Evolutionary conservation across 2,113 vertebrate genomes (phyloP), one percentile per base, ranked within the genome.

Genomic region (Porphyrio hochstetteri): DNA sequence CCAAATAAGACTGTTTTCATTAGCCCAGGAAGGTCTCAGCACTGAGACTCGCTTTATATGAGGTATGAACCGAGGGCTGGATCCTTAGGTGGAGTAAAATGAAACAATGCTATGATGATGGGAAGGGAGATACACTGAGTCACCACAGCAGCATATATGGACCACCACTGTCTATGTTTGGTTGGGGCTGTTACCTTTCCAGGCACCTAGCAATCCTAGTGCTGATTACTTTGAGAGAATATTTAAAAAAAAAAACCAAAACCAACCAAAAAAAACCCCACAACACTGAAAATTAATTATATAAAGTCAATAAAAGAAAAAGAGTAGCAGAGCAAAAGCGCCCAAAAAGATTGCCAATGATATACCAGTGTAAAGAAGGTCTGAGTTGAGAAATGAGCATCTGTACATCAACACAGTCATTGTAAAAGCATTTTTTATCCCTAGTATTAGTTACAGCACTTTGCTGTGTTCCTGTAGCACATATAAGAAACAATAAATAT

Each of bases 101-200:
- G 38, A 87, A 78, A 17, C 42, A 42, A 61, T 82, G 35, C 38
- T 82, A 42, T 85, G 74, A 9, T 40, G 56, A 25, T 23, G 38
- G 48, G n/a, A 20, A 70, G 31, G 42, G 90, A 48, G 27, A 5
- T 7, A 28, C 25, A 35, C 28, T 57, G 79, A 72, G 74, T 86
- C n/a, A 14, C 53, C 2, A 4, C 11, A 44, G 50, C 80, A 84
- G 72, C 0, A 2, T 42, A 6, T 48, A 25, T 42, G 48, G 46
- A 48, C 18, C 0, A 0, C 15, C 27, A 5, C 0, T 1, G 24
- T 52, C 60, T 48, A 4, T 28, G 36, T 31, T 86, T 33, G 17
- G 20, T 27, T 77, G 69, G 36, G 71, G 44, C 55, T 69, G 29
- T 44, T 57, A 4, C 8, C 18, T 94, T 77, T 63, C 59, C 59